Evolutionary conservation across 1,140 invertebrate species (phyloP), one percentile per base, ranked within the genome.

Genomic region (Calephelis virginiensis): DNA sequence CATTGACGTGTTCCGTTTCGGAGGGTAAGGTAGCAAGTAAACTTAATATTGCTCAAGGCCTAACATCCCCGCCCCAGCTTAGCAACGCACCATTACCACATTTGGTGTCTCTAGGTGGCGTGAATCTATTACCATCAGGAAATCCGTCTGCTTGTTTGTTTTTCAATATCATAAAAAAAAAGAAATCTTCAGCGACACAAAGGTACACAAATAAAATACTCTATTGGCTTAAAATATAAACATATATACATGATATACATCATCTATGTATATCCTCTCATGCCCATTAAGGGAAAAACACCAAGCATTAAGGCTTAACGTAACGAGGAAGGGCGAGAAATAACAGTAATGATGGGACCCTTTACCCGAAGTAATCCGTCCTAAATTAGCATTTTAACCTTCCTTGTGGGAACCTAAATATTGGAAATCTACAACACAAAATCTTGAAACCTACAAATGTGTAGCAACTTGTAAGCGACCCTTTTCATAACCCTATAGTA

Each of bases 301-400:
- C 28, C 12, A 37, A 37, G 7, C 53, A 59, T 38, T 12, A 59
- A 59, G 11, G 53, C 28, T 38, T 12, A 59, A 59, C 10, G 17
- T 2, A 59, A 59, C 10, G 12, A 59, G 17, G 53, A 59, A 59
- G 28, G 53, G 17, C 28, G 17, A 59, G 28, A 37, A 59, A 59
- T 59, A 59, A 53, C 17, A 28, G 37, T 37, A 37, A 59, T 38
- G 53, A 59, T 38, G 53, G 53, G 53, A 38, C 53, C 28, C n/a
- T 59, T 56, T 6, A 59, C 53, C 17, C 6, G 9, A 37, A 37
- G 17, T 56, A 12, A 37, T 56, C 53, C 53, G 28, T 56, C 14
- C 17, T 37, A 56, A 56, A 56, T 56, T 56, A 56, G 53, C 53
- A 56, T 56, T 37, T 56, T 37, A 17, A 56, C 53, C 53, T 56